Base-by-base conservation (phyloP, 2,113 vertebrate species). In the Odontesthes bonariensis region DNA sequence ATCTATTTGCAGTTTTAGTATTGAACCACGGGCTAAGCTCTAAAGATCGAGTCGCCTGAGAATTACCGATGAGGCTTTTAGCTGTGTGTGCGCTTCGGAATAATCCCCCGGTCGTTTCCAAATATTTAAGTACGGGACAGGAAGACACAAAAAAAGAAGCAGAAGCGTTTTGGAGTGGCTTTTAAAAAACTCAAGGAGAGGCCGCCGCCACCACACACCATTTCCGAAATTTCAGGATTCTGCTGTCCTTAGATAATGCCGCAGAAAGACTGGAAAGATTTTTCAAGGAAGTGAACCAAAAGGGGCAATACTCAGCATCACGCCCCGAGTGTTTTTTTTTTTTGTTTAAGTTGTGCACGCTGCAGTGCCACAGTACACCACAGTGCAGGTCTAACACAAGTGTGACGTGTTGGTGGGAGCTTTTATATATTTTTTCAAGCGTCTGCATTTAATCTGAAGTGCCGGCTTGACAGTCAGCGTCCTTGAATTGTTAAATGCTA, bases 371-470 rank as follows among this genome's bases (percentile, higher is more conserved):
- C 38, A 56, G 22, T 27, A n/a, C 22, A 9, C 44, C 53, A 72
- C 75, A 58, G 46, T 33, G 51, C 74, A 61, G 46, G 59, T 55
- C 10, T 17, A 49, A 78, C 33, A 68, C 46, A 17, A 35, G 16
- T 4, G 35, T 17, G n/a, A 47, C 63, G 38, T 1, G 33, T 58
- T 31, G 16, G 47, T 5, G n/a, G 61, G 49, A 65, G 59, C 76
- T 55, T 35, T 33, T 12, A 13, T 58, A 31, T 44, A 49, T 49
- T 35, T 64, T 38, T 64, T 75, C 12, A 31, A 74, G 65, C 69
- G 31, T 64, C 71, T 27, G n/a, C 35, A 23, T 56, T 63, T 12
- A 79, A 76, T 83, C 63, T 49, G 31, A 76, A 82, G 81, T 70
- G 75, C 67, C 63, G 71, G 42, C 23, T 35, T 1, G 20, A 58